Conservation (phyloP, 2,113 vertebrate species). For the Bagarius yarrelli region DNA sequence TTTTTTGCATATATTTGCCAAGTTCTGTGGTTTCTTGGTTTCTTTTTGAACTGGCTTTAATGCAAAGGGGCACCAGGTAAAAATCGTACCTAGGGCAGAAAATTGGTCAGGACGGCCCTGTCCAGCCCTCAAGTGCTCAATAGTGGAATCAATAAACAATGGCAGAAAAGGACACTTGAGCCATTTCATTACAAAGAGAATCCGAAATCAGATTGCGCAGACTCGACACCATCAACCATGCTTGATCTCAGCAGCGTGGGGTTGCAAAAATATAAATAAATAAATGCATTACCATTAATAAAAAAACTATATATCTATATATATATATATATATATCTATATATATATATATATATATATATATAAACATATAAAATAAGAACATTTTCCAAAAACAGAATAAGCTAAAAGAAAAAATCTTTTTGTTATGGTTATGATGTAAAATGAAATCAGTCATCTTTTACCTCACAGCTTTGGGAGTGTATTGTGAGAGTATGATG, state of each 20-base stretch:
- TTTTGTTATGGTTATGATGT: neutral
- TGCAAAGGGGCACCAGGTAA: too few relatives aligned
- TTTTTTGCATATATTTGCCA: too few relatives aligned
- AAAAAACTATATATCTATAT: too few relatives aligned
- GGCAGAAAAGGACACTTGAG: slow-evolving; percentile 21
- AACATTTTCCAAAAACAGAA: neutral
- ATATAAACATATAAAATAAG: neutral
- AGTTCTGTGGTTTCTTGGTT: too few relatives aligned
- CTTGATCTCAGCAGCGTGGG: slow-evolving; percentile 51
- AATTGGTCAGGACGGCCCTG: too few relatives aligned
- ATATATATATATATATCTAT: too few relatives aligned
- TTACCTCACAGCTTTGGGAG: neutral
- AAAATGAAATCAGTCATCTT: neutral
- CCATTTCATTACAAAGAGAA: slow-evolving; percentile 46
- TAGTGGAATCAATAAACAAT: slow-evolving; percentile 47
- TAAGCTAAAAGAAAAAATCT: neutral
- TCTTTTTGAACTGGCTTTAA: too few relatives aligned
- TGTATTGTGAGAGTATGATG: neutral
- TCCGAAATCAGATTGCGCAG: slow-evolving; percentile 57
- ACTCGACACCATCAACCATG: slow-evolving; percentile 44
- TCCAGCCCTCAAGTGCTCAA: neutral
- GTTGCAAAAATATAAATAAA: slow-evolving; percentile 40
- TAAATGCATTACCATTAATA: slow-evolving; percentile 54
- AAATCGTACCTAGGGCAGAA: too few relatives aligned
- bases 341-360: too few relatives aligned